phyloP scores from a whole-genome alignment of 2,797 vertebrate genomes.

The Echiichthys vipera region DNA sequence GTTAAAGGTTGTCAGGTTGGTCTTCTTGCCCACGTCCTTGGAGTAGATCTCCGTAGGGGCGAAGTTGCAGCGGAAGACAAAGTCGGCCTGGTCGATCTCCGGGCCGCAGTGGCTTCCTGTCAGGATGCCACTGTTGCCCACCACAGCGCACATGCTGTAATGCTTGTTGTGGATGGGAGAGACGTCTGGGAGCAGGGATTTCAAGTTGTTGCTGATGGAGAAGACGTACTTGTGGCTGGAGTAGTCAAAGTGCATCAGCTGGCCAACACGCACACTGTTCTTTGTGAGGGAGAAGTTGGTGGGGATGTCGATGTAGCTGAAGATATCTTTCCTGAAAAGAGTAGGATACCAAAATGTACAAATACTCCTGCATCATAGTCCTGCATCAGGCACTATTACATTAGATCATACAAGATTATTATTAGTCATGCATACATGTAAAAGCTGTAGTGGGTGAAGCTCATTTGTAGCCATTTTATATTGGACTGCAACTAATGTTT shows the following conservation, averaged over 20 bases:
- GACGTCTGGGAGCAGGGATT: slow-evolving; percentile 92
- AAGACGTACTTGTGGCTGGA: slow-evolving; percentile 99
- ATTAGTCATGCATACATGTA: neutral
- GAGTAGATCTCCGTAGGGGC: slow-evolving; percentile 95
- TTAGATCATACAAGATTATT: neutral
- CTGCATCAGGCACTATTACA: neutral
- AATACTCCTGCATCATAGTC: neutral
- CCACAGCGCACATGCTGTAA: slow-evolving; percentile 94
- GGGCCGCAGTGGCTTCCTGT: slow-evolving; percentile 94
- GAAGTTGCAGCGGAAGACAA: slow-evolving; percentile 99
- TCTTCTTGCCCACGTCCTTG: slow-evolving; percentile 95
- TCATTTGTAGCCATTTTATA: neutral
- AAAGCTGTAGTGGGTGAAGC: neutral
- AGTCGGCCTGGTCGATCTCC: slow-evolving; percentile 95
- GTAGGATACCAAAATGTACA: no score
- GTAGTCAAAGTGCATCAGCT: slow-evolving; percentile 99
- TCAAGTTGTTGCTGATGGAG: slow-evolving; percentile 96
- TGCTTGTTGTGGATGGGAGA: slow-evolving; percentile 95
- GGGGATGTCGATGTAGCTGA: slow-evolving; percentile 92
- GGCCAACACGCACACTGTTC: slow-evolving; percentile 92
- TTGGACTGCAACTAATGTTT: neutral
- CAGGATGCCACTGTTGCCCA: slow-evolving; percentile 97
- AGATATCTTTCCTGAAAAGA: slow-evolving; percentile 93
- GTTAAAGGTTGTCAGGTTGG: slow-evolving; percentile 98
- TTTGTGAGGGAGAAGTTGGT: slow-evolving; percentile 97